These are phyloP conservation scores for Anolis carolinensis DNA, from an alignment of 2,113 vertebrate genomes.

Conservation along the genomic window DNA sequence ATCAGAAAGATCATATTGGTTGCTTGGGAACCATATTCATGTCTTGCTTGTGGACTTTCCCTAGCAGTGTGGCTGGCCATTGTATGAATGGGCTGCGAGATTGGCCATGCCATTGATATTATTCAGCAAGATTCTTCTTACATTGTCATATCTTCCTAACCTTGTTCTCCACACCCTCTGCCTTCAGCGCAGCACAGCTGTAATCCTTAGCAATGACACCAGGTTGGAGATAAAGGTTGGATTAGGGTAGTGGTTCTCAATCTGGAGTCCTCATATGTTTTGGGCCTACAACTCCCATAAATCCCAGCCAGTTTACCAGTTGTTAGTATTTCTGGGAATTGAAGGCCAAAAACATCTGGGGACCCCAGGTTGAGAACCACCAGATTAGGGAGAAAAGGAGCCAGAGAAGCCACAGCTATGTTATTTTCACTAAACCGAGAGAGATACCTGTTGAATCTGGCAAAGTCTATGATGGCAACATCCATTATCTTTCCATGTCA, in stretches of 20 bases:
- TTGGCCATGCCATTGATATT: background rate
- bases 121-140: background rate
- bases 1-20: background rate
- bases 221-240: background rate
- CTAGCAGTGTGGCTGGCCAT: background rate
- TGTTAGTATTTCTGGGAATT: too few species aligned
- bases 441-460: background rate
- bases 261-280: too few species aligned
- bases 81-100: background rate
- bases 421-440: background rate
- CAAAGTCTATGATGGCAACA: background rate
- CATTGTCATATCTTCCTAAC: background rate
- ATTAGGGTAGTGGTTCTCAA: too few species aligned
- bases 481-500: slow-evolving; percentile 7
- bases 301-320: too few species aligned
- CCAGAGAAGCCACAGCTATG: background rate
- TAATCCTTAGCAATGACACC: too few species aligned
- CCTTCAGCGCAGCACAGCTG: background rate
- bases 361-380: too few species aligned
- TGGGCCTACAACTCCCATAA: too few species aligned
- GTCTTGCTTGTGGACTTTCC: background rate
- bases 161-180: background rate
- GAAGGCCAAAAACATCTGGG: too few species aligned
- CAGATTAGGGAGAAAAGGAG: too few species aligned
- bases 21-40: background rate